phyloP scores from a whole-genome alignment of 2,113 vertebrate genomes.

The Diadophis punctatus region DNA sequence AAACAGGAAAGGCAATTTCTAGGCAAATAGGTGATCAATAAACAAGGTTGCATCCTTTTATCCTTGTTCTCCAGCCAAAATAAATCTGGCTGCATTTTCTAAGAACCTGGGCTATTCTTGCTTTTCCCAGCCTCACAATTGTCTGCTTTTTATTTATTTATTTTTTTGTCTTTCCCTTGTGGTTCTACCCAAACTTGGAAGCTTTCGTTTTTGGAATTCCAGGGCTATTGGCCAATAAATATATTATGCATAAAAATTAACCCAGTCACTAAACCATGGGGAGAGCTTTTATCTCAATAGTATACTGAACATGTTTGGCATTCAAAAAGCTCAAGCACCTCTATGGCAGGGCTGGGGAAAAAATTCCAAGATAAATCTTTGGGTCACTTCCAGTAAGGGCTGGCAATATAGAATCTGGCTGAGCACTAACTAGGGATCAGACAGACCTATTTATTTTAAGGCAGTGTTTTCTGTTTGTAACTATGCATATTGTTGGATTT shows the following conservation, averaged over 20 bases:
- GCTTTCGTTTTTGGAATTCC: not conserved
- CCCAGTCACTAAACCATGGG: not conserved
- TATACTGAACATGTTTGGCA: not conserved
- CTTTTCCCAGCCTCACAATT: not conserved
- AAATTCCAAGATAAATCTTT: not conserved
- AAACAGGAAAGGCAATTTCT: not conserved
- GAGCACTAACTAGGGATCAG: not conserved
- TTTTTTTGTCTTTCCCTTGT: not conserved
- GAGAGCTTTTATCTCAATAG: not conserved
- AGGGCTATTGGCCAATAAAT: not conserved
- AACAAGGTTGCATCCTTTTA: not conserved
- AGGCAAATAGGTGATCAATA: not conserved
- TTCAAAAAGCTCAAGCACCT: not conserved
- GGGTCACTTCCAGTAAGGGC: not conserved
- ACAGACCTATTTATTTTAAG: not conserved
- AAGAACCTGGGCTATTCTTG: not conserved
- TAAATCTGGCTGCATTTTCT: not conserved
- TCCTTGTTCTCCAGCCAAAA: not conserved
- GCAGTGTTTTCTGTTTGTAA: not conserved
- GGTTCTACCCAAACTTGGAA: not conserved
- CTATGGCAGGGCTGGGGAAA: not conserved
- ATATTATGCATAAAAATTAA: not conserved
- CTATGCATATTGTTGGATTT: not conserved
- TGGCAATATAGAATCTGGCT: not conserved
- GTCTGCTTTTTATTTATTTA: not conserved